Conservation (phyloP, 2,797 vertebrate species). For the Falco berigora region DNA sequence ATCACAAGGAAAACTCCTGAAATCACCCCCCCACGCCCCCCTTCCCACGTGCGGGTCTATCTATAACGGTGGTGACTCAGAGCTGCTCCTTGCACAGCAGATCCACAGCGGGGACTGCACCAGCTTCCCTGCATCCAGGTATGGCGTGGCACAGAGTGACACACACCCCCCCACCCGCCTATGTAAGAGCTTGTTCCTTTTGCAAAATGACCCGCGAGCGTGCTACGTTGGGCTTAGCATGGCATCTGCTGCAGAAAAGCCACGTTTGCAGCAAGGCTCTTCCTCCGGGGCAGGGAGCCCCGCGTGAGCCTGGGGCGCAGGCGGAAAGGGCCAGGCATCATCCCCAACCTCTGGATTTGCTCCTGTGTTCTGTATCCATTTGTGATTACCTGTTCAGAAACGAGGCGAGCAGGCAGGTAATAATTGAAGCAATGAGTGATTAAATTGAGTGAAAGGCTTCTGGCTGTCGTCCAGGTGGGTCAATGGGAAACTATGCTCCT, state of each 20-base stretch:
- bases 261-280: neutral
- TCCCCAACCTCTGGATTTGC: neutral
- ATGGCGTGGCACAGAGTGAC: neutral
- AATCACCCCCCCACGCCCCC: neutral
- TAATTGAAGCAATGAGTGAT: neutral
- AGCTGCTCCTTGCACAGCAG: neutral
- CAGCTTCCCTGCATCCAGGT: neutral
- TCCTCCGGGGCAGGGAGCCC: neutral
- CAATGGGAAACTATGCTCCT: neutral
- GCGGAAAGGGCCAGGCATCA: neutral
- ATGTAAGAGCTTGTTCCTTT: neutral
- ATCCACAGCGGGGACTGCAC: neutral
- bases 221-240: neutral
- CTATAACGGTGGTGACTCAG: conserved; percentile 44
- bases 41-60: conserved; percentile 44
- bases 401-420: neutral
- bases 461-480: conserved; percentile 9
- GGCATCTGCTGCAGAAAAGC: neutral
- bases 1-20: conserved; percentile 1
- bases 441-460: neutral
- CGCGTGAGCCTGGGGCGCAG: fast-evolving
- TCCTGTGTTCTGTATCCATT: neutral
- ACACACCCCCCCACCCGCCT: neutral
- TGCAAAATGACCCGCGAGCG: neutral
- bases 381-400: neutral